A percentile compares a stretch with the other conserved stretches of the same genome.
phyloP scores from a whole-genome alignment of 2,797 vertebrate genomes.

The Pristis pectinata region DNA sequence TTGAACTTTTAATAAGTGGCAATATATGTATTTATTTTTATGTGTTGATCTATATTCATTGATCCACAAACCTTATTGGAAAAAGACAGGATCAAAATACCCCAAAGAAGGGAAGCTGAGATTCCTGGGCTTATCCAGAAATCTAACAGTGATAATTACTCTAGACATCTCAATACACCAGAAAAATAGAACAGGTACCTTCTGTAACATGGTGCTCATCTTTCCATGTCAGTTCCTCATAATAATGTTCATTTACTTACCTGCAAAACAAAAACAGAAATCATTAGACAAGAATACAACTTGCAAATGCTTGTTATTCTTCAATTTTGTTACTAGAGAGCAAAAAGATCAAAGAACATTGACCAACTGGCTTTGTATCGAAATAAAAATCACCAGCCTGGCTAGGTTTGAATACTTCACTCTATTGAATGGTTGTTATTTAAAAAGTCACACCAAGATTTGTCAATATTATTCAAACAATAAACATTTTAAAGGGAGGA shows the following conservation, averaged over 20 bases:
- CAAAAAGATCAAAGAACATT: not conserved
- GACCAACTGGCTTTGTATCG: not conserved
- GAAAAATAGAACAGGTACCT: slow-evolving; percentile 53
- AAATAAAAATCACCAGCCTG: not conserved
- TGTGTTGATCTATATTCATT: not conserved
- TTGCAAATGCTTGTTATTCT: not conserved
- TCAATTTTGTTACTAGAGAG: not conserved
- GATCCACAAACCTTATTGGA: not conserved
- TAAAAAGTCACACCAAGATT: not conserved
- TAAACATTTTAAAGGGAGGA: not conserved
- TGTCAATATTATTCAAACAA: not conserved
- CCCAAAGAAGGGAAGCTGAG: not conserved
- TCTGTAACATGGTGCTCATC: slow-evolving; percentile 69
- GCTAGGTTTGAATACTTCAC: not conserved
- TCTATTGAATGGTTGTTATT: not conserved
- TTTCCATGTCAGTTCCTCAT: slow-evolving; percentile 59
- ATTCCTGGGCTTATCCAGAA: not conserved
- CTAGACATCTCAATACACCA: not conserved
- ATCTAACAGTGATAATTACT: not conserved
- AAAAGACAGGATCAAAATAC: not conserved
- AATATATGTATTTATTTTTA: too few species aligned
- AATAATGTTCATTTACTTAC: slow-evolving; percentile 61
- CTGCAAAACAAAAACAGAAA: slow-evolving; percentile 49
- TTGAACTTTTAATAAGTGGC: too few species aligned
- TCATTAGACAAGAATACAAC: not conserved